Evolutionary conservation across 2,113 vertebrate species (phyloP).

Genomic region (Notiomystis cincta): DNA sequence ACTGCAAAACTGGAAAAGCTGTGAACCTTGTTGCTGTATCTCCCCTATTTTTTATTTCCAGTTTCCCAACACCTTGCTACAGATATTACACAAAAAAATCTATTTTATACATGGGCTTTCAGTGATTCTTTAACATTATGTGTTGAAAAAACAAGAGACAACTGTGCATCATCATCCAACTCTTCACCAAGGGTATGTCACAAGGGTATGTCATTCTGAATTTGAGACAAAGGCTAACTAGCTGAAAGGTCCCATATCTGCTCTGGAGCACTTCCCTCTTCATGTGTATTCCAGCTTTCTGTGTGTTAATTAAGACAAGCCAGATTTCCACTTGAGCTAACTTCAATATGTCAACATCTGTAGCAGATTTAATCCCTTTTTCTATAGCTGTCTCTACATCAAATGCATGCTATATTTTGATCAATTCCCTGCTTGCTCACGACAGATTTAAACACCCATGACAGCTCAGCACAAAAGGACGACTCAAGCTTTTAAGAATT

Average conservation of each 20-base stretch:
- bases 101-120: background rate
- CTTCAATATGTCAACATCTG: conserved; percentile 11
- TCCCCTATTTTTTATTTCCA: background rate
- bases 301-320: background rate
- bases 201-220: background rate
- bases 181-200: background rate
- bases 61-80: background rate
- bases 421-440: background rate
- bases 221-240: background rate
- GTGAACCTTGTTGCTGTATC: background rate
- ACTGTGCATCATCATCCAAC: background rate
- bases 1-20: background rate
- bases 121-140: background rate
- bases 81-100: background rate
- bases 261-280: background rate
- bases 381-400: background rate
- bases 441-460: background rate
- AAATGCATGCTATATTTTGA: conserved; percentile 8
- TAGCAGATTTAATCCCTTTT: background rate
- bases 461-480: background rate
- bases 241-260: background rate
- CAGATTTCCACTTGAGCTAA: conserved; percentile 4
- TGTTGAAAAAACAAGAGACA: background rate
- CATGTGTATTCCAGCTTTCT: background rate
- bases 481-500: background rate